Base-by-base conservation (phyloP, 2,113 vertebrate genomes). In the Terrapene triunguis region DNA sequence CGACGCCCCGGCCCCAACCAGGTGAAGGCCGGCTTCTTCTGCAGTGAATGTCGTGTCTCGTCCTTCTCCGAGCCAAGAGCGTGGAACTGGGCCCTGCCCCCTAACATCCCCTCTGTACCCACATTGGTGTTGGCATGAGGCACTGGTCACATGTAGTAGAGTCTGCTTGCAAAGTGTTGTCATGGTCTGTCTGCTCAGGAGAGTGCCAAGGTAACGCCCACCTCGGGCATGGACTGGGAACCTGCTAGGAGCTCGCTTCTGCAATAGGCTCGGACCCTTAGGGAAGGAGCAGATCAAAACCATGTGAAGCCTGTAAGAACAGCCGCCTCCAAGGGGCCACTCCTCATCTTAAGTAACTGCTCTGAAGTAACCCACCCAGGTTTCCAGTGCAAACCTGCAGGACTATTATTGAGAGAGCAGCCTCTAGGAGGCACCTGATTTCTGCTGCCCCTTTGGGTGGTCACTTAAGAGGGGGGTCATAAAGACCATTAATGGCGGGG, bases 21-120 rank as follows among this genome's bases (percentile, higher is more conserved):
- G 99, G 99, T 99, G 99, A 99, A 99, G 98, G 98, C 95, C 27
- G 1, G 38, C 96, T 95, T 83, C 10, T 0, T 96, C 0, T 0
- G 91, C 96, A 54, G 95, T 38, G 69, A 96, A 72, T 92, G 95
- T 98, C 94, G 90, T 96, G 95, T 97, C 96, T 95, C 51, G 0
- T 96, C 97, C 95, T 96, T 90, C 95, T 92, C 80, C 53, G 81
- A 94, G 96, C 76, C 19, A 0, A 90, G 95, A 91, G 82, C 65
- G 51, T 3, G 0, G 62, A 25, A 0, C 92, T 83, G 81, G 65
- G 29, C 35, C 1, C 0, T 88, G 89, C 62, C 78, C 57, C 84
- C 22, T 89, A 88, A 86, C 85, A 84, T 48, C 29, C 94, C 78
- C 19, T 27, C 16, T 83, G 97, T 96, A 94, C 86, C 87, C 91